Percentiles rank a stretch among this genome's conserved stretches.
These are phyloP conservation scores for Buteo buteo DNA, from an alignment of 2,113 vertebrate genomes.

Conservation along the genomic window DNA sequence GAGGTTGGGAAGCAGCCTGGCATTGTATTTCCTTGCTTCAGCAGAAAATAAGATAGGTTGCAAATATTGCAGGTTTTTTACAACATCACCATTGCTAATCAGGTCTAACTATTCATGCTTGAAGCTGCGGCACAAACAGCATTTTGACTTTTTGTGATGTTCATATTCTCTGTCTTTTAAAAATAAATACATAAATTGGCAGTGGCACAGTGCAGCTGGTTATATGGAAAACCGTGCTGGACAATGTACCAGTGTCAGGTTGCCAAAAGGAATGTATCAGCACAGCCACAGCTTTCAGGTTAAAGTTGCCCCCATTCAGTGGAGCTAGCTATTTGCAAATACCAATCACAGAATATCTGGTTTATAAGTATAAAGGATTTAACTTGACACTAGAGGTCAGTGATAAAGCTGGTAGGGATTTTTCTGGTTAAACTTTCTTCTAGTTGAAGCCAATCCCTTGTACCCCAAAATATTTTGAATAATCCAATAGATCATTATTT, in stretches of 20 bases:
- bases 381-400: background rate
- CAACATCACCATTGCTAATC: background rate
- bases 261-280: background rate
- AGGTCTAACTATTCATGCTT: background rate
- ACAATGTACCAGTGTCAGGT: background rate
- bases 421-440: background rate
- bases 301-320: background rate
- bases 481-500: background rate
- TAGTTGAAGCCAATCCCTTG: background rate
- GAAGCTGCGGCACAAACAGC: background rate
- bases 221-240: background rate
- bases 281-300: background rate
- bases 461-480: background rate
- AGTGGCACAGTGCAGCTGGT: background rate
- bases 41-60: background rate
- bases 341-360: background rate
- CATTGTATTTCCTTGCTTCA: background rate
- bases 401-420: background rate
- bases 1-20: background rate
- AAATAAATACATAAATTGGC: conserved; percentile 24
- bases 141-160: background rate
- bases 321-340: background rate
- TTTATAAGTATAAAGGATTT: background rate
- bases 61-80: background rate
- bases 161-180: background rate